Evolutionary conservation across 2,888 invertebrate genomes (phyloP), one percentile per base, ranked within the genome.

Genomic region (Chloromyia formosa): DNA sequence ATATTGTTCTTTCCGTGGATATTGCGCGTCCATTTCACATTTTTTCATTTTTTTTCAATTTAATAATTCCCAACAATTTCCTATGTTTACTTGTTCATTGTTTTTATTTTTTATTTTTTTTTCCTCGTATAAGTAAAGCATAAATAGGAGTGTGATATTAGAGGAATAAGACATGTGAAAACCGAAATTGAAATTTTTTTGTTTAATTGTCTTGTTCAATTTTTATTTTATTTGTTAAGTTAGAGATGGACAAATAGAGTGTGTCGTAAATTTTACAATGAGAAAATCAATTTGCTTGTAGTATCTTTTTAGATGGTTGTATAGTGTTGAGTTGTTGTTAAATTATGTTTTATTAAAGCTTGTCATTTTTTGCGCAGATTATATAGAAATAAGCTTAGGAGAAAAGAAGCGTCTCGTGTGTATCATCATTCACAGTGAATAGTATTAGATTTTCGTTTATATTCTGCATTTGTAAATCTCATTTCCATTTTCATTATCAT

Each of bases 331-430:
- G 9, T 16, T 71, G 56, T 35, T 40, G 14, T 58, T 71, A 53
- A 71, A 71, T 71, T 71, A 71, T 40, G 58, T 71, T 71, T 56
- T 56, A 40, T 71, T 71, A 71, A 71, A 71, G 71, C 71, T 71
- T 71, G 27, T 35, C 7, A 35, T 35, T 71, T 27, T 71, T 71
- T 71, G 56, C 71, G 71, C 71, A 71, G 71, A 71, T 71, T 42
- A 71, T 71, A 71, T 71, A 58, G 71, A 58, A 56, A 71, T 71
- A 71, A 71, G 71, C 71, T 56, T 56, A 71, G 71, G 71, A 71
- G 56, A 58, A 71, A 71, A 35, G 27, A 40, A 42, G 56, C 56
- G 56, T 40, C 5, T 5, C 49, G 56, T 20, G 66, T 45, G 45
- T 66, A 66, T 61, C 45, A 61, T 49, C 49, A 14, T 69, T 56